phyloP scores from a whole-genome alignment of 2,888 invertebrate species.

The Liopterus haemorrhoidalis region DNA sequence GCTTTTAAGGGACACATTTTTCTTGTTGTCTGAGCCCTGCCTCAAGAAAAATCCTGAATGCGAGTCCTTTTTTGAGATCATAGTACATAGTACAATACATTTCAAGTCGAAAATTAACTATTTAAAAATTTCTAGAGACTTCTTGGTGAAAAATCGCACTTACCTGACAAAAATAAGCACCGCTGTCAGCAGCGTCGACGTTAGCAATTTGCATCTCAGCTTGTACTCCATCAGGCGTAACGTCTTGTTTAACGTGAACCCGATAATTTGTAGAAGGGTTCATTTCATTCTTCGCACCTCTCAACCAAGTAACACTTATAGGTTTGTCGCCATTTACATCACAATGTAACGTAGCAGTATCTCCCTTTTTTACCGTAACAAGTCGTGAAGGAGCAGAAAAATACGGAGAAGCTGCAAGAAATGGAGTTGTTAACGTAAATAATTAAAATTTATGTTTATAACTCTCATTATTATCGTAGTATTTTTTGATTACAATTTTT shows the following conservation, averaged over 20 bases:
- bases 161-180: conserved; percentile 72
- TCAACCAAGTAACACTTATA: conserved; percentile 69
- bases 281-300: conserved; percentile 61
- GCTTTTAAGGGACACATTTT: no score
- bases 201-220: conserved; percentile 66
- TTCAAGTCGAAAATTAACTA: no score
- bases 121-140: no score
- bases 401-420: conserved; percentile 60
- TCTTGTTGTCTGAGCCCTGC: no score
- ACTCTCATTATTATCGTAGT: no score
- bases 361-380: conserved; percentile 66
- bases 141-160: neutral
- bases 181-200: conserved; percentile 65
- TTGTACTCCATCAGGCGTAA: conserved; percentile 62
- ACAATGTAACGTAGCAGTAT: conserved; percentile 66
- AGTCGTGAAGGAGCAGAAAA: conserved; percentile 63
- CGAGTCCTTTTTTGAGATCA: no score
- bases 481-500: conserved; percentile 1
- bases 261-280: conserved; percentile 68
- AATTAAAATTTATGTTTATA: no score
- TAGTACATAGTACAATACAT: no score
- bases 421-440: neutral
- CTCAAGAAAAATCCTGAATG: no score
- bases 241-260: conserved; percentile 57
- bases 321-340: conserved; percentile 75